A percentile compares a stretch with the other conserved stretches of the same genome.
phyloP scores from a whole-genome alignment of 35 echinoderm and acorn worm genomes.

The Ophioderma brevispina region DNA sequence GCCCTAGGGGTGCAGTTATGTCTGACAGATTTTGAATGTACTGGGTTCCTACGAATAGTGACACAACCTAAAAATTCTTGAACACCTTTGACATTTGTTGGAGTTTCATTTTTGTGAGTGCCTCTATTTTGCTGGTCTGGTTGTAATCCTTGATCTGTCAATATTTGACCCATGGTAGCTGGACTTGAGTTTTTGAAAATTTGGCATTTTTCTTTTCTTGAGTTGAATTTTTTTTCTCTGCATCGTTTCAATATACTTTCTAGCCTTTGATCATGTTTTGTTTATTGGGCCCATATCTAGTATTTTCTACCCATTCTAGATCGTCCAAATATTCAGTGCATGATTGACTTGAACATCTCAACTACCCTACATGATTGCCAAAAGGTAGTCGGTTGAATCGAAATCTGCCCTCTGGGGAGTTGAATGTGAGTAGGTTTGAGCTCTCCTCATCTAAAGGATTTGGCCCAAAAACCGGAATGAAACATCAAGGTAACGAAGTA shows the following conservation, averaged over 20 bases:
- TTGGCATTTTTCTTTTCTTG: constrained; percentile 47
- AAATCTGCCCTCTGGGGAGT: constrained; percentile 23
- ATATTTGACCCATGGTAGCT: constrained; percentile 63
- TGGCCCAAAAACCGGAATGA: constrained; percentile 31
- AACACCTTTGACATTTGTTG: not conserved
- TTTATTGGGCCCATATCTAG: constrained; percentile 41
- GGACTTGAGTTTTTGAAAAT: constrained; percentile 23
- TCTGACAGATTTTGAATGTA: constrained; percentile 8
- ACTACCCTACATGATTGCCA: not conserved
- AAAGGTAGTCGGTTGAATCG: constrained; percentile 50
- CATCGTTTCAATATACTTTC: constrained; percentile 12
- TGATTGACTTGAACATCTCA: constrained; percentile 51
- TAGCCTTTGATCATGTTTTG: constrained; percentile 37
- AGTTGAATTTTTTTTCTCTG: constrained; percentile 10
- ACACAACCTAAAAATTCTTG: constrained; percentile 20
- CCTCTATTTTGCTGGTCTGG: constrained; percentile 41
- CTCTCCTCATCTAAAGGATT: constrained; percentile 14
- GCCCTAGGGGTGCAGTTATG: constrained; percentile 25
- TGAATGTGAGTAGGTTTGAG: constrained; percentile 21
- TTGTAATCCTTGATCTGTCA: constrained; percentile 40
- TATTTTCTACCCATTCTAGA: constrained; percentile 54
- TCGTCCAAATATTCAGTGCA: constrained; percentile 36
- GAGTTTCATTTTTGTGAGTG: not conserved
- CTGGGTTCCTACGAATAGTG: constrained; percentile 17
- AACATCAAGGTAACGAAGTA: constrained; percentile 41